A percentile compares a stretch with the other conserved stretches of the same genome.
Evolutionary conservation across 2,888 invertebrate genomes (phyloP).

Genomic region (Brenthis ino): DNA sequence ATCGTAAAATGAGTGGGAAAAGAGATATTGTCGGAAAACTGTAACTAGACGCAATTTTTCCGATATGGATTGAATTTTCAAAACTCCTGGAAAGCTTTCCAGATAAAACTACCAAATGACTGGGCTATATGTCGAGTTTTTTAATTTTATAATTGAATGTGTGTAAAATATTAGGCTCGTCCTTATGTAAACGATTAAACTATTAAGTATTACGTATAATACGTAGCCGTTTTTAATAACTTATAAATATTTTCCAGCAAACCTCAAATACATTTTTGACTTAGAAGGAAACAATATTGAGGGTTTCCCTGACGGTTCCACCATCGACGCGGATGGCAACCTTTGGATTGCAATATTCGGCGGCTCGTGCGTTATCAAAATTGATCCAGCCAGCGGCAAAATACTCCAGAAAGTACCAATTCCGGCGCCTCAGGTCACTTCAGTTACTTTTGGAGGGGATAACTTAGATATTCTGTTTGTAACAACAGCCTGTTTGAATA

Average conservation of each 20-base stretch:
- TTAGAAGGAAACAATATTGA: conserved; percentile 67
- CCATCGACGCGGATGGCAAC: conserved; percentile 88
- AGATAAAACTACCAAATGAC: no score
- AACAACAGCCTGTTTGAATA: conserved; percentile 76
- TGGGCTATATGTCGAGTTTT: no score
- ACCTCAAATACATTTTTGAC: conserved; percentile 83
- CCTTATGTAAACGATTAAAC: no score
- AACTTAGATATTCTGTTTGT: conserved; percentile 87
- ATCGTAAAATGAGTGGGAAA: no score
- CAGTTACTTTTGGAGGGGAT: conserved; percentile 87
- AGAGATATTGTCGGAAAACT: no score
- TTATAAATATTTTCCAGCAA: conserved; percentile 70
- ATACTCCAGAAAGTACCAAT: conserved; percentile 82
- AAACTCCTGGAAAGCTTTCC: no score
- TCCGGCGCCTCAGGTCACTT: conserved; percentile 85
- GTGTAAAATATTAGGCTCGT: no score
- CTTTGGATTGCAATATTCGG: conserved; percentile 89
- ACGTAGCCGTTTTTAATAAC: background rate
- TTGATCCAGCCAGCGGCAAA: conserved; percentile 80
- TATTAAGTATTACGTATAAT: no score
- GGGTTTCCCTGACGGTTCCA: conserved; percentile 86
- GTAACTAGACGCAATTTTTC: no score
- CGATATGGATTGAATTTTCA: no score
- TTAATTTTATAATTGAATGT: no score
- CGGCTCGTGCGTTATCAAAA: conserved; percentile 81